Evolutionary conservation across 2,888 invertebrate species (phyloP).

Genomic region (Thymelicus sylvestris): DNA sequence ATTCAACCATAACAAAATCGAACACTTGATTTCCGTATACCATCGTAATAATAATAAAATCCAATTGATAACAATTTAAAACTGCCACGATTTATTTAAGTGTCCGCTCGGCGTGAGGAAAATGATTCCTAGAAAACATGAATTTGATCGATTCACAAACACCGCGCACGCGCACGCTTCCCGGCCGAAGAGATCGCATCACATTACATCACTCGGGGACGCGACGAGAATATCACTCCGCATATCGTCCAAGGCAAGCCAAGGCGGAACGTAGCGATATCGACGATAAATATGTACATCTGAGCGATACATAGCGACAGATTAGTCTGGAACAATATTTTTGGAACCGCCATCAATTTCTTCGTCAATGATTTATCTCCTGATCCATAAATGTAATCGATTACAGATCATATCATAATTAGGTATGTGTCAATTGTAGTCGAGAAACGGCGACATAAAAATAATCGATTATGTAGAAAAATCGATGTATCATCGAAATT

Average conservation of each 20-base stretch:
- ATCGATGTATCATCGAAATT: conserved; percentile 28
- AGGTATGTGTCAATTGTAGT: background rate
- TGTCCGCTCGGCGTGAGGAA: background rate
- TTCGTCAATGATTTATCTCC: too few species aligned
- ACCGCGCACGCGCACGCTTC: conserved; percentile 18
- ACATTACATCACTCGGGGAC: conserved; percentile 26
- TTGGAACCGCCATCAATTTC: too few species aligned
- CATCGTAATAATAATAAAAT: conserved; percentile 1
- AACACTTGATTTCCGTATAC: conserved; percentile 8
- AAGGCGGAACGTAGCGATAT: conserved; percentile 30
- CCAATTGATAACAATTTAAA: background rate
- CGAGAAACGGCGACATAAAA: background rate
- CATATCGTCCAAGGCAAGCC: conserved; percentile 29
- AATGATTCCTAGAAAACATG: background rate
- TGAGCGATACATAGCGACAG: conserved; percentile 50
- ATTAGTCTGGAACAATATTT: conserved; percentile 33
- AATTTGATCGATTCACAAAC: conserved; percentile 24
- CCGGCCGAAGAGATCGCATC: conserved; percentile 16
- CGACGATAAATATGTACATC: conserved; percentile 43
- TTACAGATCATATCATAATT: background rate
- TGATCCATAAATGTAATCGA: background rate
- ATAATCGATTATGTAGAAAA: conserved; percentile 32
- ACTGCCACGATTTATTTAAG: background rate
- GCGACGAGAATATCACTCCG: conserved; percentile 54
- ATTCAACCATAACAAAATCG: background rate